A percentile compares a stretch with the other conserved stretches of the same genome.
These are phyloP conservation scores for Carabus problematicus DNA, from an alignment of 2,888 invertebrate genomes.

Conservation along the genomic window DNA sequence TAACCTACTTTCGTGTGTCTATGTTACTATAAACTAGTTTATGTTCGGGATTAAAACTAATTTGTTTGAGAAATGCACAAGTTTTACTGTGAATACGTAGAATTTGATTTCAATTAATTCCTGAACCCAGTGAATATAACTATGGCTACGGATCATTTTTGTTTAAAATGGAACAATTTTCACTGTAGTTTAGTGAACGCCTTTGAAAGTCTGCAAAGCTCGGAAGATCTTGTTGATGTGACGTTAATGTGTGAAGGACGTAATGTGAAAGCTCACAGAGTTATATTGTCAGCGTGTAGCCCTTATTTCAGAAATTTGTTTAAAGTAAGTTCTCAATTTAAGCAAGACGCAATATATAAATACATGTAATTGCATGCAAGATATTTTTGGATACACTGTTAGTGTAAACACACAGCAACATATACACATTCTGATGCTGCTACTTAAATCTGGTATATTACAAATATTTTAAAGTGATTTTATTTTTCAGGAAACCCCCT, in stretches of 20 bases:
- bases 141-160: slow-evolving; percentile 68
- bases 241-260: slow-evolving; percentile 76
- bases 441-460: too few species aligned
- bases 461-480: slow-evolving; percentile 26
- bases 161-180: slow-evolving; percentile 79
- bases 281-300: slow-evolving; percentile 77
- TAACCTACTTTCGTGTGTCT: slow-evolving; percentile 34
- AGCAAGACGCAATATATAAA: too few species aligned
- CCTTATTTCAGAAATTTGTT: slow-evolving; percentile 78
- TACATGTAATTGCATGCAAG: too few species aligned
- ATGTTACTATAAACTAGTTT: neutral
- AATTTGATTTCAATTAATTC: neutral
- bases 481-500: slow-evolving; percentile 70
- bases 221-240: slow-evolving; percentile 76
- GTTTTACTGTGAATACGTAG: neutral
- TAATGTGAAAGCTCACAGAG: slow-evolving; percentile 77
- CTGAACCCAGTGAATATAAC: slow-evolving; percentile 25
- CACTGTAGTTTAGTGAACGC: slow-evolving; percentile 74
- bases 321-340: slow-evolving; percentile 61
- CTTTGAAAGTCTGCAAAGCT: slow-evolving; percentile 72
- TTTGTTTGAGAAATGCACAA: neutral
- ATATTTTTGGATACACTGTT: too few species aligned
- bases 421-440: too few species aligned
- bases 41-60: neutral
- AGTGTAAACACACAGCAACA: too few species aligned